A percentile compares a stretch with the other conserved stretches of the same genome.
These are phyloP conservation scores for Dasyornis broadbenti DNA, from an alignment of 2,113 vertebrate genomes.

Conservation along the genomic window DNA sequence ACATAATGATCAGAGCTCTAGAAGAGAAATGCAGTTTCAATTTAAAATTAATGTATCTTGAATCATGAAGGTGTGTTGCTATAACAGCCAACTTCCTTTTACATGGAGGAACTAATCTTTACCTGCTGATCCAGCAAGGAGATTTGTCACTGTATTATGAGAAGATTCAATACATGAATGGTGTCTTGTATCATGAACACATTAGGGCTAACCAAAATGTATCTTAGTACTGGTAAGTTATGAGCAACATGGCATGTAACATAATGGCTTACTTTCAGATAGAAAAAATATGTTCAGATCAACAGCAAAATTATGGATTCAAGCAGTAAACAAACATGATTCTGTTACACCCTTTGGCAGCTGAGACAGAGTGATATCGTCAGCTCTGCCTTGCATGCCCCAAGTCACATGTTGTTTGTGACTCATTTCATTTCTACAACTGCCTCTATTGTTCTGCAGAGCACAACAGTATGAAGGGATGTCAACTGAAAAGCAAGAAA, in stretches of 20 bases:
- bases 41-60: neutral
- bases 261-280: neutral
- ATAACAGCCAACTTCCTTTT: neutral
- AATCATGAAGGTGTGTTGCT: neutral
- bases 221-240: neutral
- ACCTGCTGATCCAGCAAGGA: neutral
- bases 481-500: neutral
- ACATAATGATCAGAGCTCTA: neutral
- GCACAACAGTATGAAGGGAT: neutral
- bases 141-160: neutral
- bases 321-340: neutral
- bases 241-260: neutral
- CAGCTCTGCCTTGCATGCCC: constrained; percentile 1
- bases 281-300: neutral
- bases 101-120: neutral
- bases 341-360: constrained; percentile 12
- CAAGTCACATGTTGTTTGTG: constrained; percentile 32
- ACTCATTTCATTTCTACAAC: constrained; percentile 41
- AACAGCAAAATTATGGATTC: neutral
- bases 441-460: constrained; percentile 19
- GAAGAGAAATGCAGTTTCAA: neutral
- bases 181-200: neutral
- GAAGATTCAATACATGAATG: neutral
- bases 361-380: neutral
- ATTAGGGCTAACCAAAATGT: neutral